phyloP scores from a whole-genome alignment of 2,888 invertebrate species.

The Chromoteleia sp. region DNA sequence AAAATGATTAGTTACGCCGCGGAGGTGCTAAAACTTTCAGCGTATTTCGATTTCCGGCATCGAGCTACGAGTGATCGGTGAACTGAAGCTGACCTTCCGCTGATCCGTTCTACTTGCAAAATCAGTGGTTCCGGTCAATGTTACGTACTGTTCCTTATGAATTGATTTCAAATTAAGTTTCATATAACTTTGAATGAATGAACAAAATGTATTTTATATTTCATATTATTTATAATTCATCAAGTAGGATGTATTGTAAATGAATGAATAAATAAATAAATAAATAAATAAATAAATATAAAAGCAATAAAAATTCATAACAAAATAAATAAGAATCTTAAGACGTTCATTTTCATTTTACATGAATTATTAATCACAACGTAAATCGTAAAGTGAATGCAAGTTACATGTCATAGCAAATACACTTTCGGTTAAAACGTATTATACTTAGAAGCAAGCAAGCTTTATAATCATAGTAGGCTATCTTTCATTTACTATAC shows the following conservation, averaged over 20 bases:
- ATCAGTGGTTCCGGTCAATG: slow-evolving; percentile 17
- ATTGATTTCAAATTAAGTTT: background rate
- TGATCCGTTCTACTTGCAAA: slow-evolving; percentile 24
- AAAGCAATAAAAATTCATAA: background rate
- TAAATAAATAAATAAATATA: too few species aligned
- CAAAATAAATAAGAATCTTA: background rate
- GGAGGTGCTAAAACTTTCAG: slow-evolving; percentile 11
- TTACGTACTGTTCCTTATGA: slow-evolving; percentile 3
- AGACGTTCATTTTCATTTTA: slow-evolving; percentile 10
- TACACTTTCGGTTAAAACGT: background rate
- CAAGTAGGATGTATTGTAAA: too few species aligned
- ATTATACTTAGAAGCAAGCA: slow-evolving; percentile 12
- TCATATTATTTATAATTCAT: slow-evolving; percentile 5
- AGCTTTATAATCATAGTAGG: slow-evolving; percentile 32
- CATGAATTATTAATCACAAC: slow-evolving; percentile 30
- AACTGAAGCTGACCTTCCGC: slow-evolving; percentile 33
- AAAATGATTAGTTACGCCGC: background rate
- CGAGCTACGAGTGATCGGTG: slow-evolving; percentile 9
- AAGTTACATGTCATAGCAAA: slow-evolving; percentile 12
- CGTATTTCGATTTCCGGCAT: background rate
- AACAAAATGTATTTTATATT: background rate
- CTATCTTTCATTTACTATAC: slow-evolving; percentile 35
- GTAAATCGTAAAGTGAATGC: slow-evolving; percentile 1
- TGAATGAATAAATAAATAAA: too few species aligned
- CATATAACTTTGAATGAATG: background rate